Evolutionary conservation across 2,888 invertebrate genomes (phyloP), one percentile per base, ranked within the genome.

Genomic region (Odontocolon sp.): DNA sequence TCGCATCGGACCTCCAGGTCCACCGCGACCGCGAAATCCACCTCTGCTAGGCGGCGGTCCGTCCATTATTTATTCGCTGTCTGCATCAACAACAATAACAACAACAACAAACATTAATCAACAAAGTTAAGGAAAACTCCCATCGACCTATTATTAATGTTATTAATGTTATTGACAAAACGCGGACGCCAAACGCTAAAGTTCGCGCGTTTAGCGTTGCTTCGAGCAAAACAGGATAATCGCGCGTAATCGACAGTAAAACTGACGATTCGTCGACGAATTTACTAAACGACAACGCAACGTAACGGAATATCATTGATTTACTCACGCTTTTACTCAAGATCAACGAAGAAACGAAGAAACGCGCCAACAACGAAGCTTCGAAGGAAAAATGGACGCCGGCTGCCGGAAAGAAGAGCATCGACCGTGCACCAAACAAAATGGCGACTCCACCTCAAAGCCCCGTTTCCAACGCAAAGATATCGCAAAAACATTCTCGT

Each of bases 371-470:
- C 68, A 57, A 72, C 67, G 71, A 75, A 79, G 82, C 80, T 81
- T 78, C 80, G 42, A 79, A 79, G 83, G 82, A 82, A 88, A 88
- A 88, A 88, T 88, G 89, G 89, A 88, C 85, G 88, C 87, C 87
- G 88, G 86, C 73, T 79, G 77, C 83, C 87, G 88, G 88, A 88
- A 88, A 85, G 82, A 85, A 84, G 81, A 86, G 83, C 85, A 87
- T 88, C 86, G 87, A 88, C 86, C 87, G 82, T 79, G 71, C 73
- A 78, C 69, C 57, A 61, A 69, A 59, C 64, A 73, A 77, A 69
- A 77, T 73, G 77, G 63, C 47, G 57, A 40, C 59, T 23, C 21
- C 4, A 23, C 23, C 9, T 36, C 21, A 40, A 40, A 57, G 3
- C 28, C 68, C 8, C 11, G 23, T 36, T 40, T 9, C n/a, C n/a